These are phyloP conservation scores for Plusia festucae DNA, from an alignment of 2,888 invertebrate genomes.

Conservation along the genomic window DNA sequence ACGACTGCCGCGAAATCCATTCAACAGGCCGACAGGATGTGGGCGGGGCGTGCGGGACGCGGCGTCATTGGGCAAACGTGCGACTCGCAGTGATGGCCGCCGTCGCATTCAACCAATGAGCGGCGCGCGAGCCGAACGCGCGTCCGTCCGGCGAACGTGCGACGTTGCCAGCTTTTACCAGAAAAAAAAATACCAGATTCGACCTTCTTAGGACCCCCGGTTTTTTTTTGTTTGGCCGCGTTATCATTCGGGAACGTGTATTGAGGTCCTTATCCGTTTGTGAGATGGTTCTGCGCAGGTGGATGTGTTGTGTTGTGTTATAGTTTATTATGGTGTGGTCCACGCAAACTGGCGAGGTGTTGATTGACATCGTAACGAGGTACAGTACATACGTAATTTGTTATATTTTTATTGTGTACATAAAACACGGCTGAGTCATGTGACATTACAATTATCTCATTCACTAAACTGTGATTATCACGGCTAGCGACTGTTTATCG, in stretches of 20 bases:
- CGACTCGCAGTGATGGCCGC: slow-evolving; percentile 85
- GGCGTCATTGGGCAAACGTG: slow-evolving; percentile 82
- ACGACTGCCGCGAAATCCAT: slow-evolving; percentile 85
- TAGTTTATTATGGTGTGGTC: slow-evolving; percentile 88
- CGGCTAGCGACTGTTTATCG: slow-evolving; percentile 54
- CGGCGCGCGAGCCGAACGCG: slow-evolving; percentile 86
- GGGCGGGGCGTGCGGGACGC: slow-evolving; percentile 88
- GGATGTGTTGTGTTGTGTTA: slow-evolving; percentile 79
- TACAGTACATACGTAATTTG: slow-evolving; percentile 67
- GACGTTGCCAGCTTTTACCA: slow-evolving; percentile 87
- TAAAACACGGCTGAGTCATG: slow-evolving; percentile 64
- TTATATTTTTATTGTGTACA: slow-evolving; percentile 60
- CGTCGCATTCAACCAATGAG: slow-evolving; percentile 87
- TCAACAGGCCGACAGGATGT: slow-evolving; percentile 85
- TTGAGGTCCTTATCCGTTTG: slow-evolving; percentile 83
- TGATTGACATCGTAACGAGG: slow-evolving; percentile 87
- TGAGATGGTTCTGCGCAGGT: slow-evolving; percentile 85
- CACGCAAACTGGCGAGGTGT: slow-evolving; percentile 85
- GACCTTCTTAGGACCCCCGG: slow-evolving; percentile 89
- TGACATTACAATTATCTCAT: slow-evolving; percentile 65
- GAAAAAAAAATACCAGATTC: slow-evolving; percentile 88
- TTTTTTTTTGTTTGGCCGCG: slow-evolving; percentile 88
- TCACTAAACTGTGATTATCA: slow-evolving; percentile 61
- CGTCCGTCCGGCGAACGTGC: slow-evolving; percentile 83
- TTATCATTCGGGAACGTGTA: slow-evolving; percentile 87